Base-by-base conservation (phyloP, 1,140 invertebrate genomes). In the Brachionus paranguensis region DNA sequence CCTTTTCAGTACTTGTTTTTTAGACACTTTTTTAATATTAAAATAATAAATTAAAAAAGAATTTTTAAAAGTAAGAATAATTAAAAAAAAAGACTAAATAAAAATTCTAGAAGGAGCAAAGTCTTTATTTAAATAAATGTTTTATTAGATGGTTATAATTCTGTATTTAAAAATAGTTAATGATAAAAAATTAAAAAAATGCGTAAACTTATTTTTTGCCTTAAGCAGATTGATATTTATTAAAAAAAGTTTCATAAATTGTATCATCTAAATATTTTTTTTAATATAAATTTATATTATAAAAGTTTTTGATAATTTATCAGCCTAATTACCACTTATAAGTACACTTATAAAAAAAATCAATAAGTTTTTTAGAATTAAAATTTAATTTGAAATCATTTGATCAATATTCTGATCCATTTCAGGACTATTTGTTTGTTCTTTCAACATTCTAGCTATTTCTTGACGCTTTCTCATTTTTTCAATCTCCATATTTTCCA, bases 381-480 rank as follows among this genome's bases (percentile, higher is more conserved):
- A 41, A 41, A 20, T 43, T 17, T 72, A 72, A 43, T 76, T 76
- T 76, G 17, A 20, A 53, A 76, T 53, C 24, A 76, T 20, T 37
- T 81, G 50, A 64, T 81, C 65, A 1, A 81, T 64, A 68, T 81
- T 68, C 24, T 81, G 50, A 43, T 81, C 55, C 53, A 81, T 81
- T 0, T 81, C 53, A 33, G 53, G 53, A 81, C 33, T 68, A 37
- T 64, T 81, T 14, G 20, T 20, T 68, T 81, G 37, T 37, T 81
- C 37, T 20, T 43, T 81, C 60, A 47, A 81, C 27, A 64, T 14
- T 45, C 33, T 37, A 1, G 53, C 78, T 45, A 81, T 81, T 64
- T 81, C 78, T 68, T 81, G 78, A 3, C 78, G 29, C 10, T 68
- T 81, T 68, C 37, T 81, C 78, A 81, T 81, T 68, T 81, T 81